A percentile compares a stretch with the other conserved stretches of the same genome.
Conservation (phyloP, 2,888 invertebrate species). For the Tortricodes alternella region DNA sequence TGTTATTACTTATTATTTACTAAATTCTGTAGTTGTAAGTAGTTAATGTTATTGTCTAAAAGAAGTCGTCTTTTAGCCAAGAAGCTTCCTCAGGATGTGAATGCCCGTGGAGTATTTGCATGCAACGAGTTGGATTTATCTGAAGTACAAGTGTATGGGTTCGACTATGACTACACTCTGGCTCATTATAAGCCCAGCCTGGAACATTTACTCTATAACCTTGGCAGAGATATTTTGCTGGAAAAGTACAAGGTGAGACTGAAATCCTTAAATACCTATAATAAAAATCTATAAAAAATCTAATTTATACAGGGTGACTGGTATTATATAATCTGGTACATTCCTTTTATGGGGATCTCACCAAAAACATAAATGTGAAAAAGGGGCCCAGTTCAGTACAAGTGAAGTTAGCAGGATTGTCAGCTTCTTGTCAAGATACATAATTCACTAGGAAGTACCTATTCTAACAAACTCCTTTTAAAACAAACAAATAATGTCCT, state of each 20-base stretch:
- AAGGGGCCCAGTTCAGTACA: too few species aligned
- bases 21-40: not conserved
- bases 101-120: conserved; percentile 94
- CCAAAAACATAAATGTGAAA: too few species aligned
- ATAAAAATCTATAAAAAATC: too few species aligned
- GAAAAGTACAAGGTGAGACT: conserved; percentile 91
- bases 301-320: too few species aligned
- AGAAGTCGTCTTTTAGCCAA: conserved; percentile 83
- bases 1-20: conserved; percentile 1
- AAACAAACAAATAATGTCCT: too few species aligned
- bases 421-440: too few species aligned
- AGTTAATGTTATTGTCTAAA: not conserved
- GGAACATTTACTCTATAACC: conserved; percentile 94
- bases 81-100: conserved; percentile 93
- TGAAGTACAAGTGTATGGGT: conserved; percentile 97
- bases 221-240: conserved; percentile 93
- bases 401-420: too few species aligned
- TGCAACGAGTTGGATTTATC: conserved; percentile 97
- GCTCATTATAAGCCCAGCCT: conserved; percentile 96
- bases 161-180: conserved; percentile 99
- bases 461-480: too few species aligned
- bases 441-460: too few species aligned
- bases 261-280: too few species aligned
- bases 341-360: too few species aligned
- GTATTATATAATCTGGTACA: too few species aligned